Evolutionary conservation across 2,888 invertebrate species (phyloP), one percentile per base, ranked within the genome.

Genomic region (Tinea semifulvella): DNA sequence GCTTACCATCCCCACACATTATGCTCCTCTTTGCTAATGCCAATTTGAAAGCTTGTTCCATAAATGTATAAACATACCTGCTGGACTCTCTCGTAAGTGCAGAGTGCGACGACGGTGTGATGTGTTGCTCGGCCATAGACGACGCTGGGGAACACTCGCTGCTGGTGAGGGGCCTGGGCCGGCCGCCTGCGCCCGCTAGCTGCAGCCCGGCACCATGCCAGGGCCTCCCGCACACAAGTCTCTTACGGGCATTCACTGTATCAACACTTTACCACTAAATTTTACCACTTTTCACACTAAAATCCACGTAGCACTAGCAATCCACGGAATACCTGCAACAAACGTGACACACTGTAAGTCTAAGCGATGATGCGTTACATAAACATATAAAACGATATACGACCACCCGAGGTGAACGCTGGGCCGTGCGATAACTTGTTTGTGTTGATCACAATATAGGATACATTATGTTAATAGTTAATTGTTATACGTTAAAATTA

Each of bases 101-200:
- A 85, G 86, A 85, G 86, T 85, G 86, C 83, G 77, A 50, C 72
- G 70, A 84, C 84, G 87, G 85, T 85, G 85, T 84, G 84, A 85
- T 88, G 88, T 88, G 89, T 89, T 90, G 89, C 88, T 91, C 89
- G 89, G 91, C 91, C 91, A 91, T 91, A 92, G 91, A 90, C 91
- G 88, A 88, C 87, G 88, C 89, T 89, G 79, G 87, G 85, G 84
- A 82, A 86, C 84, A 85, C 86, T 67, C 77, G 69, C 72, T 74
- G 75, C 77, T 75, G 70, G 68, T 75, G 72, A 68, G 77, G 73
- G 79, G 80, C 77, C 75, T 75, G 79, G 77, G 77, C 73, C 74
- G 76, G 80, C 80, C 76, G 66, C 77, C 79, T 75, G 77, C 76
- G 79, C 79, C 74, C 76, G 79, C 82, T 80, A 79, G 79, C 79